A percentile compares a stretch with the other conserved stretches of the same genome.
These are phyloP conservation scores for Numenius arquata DNA, from an alignment of 2,113 vertebrate species.

Conservation along the genomic window DNA sequence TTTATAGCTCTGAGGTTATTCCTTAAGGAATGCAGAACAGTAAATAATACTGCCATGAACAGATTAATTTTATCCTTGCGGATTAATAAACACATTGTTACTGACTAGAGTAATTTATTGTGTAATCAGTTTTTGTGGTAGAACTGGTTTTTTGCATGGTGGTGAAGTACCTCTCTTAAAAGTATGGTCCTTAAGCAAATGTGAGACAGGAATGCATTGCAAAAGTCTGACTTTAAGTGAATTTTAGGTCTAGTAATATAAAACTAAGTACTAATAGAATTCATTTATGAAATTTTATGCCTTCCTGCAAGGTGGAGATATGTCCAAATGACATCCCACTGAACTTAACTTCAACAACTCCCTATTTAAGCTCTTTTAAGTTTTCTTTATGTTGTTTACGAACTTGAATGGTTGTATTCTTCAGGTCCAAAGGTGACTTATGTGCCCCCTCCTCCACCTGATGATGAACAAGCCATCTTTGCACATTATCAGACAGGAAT, in stretches of 20 bases:
- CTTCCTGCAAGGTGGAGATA: background rate
- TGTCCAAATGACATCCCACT: background rate
- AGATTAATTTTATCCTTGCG: background rate
- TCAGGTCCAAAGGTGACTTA: slow-evolving; percentile 88
- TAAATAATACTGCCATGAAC: background rate
- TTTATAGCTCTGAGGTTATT: background rate
- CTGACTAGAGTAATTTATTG: background rate
- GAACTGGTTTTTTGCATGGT: background rate
- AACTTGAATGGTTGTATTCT: background rate
- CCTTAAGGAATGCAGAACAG: background rate
- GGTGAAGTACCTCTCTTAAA: background rate
- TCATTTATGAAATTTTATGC: background rate
- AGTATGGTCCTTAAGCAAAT: background rate
- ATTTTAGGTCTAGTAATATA: background rate
- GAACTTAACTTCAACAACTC: background rate
- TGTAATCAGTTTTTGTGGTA: background rate
- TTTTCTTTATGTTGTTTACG: background rate
- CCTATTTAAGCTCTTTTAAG: background rate
- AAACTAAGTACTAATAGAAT: background rate
- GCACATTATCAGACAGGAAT: slow-evolving; percentile 85
- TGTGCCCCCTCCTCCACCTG: slow-evolving; percentile 85
- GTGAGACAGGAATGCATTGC: background rate
- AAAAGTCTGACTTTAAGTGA: background rate
- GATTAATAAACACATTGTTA: background rate
- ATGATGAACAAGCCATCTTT: slow-evolving; percentile 86